Evolutionary conservation across 2,113 vertebrate genomes (phyloP), one percentile per base, ranked within the genome.

Genomic region (Tragelaphus scriptus): DNA sequence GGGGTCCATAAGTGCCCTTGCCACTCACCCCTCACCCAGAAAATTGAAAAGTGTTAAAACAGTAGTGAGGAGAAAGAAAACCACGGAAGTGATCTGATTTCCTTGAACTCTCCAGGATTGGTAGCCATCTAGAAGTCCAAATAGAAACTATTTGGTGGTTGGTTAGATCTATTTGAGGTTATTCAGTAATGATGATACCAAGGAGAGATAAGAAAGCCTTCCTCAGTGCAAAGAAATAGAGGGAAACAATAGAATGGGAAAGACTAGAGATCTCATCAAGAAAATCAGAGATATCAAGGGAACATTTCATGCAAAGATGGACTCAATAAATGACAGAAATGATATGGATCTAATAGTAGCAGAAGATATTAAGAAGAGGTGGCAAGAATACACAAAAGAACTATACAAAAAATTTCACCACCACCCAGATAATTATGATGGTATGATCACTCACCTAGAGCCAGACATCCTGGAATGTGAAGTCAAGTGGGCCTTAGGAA

Each of bases 1-100:
- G 40, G 6, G 11, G 9, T 58, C 71, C 17, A 19, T 1, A 14
- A 49, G 44, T 0, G 3, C 0, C 14, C 7, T 44, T 14, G 4
- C 25, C 32, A 10, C 63, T 71, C 11, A 71, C 1, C 7, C 6
- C 7, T 40, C 2, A 2, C 12, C 13, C 36, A 81, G 11, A 61
- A 21, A 9, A 84, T 5, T 8, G 77, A 86, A 3, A 11, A 36
- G 16, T 55, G 2, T 51, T 32, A 92, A 19, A 23, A 8, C 4
- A 65, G 36, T n/a, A 58, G 19, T 3, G 6, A 8, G 51, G 9
- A 26, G 19, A 75, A 84, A 32, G 19, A 47, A n/a, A 68, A 61
- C 23, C 32, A 71, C 51, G 65, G 15, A 25, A 81, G 44, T 30
- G 77, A 85, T 49, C 8, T 15, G 28, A 3, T 26, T 2, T 89